Evolutionary conservation across 2,888 invertebrate species (phyloP), one percentile per base, ranked within the genome.

Genomic region (Pristionchus japonicus): DNA sequence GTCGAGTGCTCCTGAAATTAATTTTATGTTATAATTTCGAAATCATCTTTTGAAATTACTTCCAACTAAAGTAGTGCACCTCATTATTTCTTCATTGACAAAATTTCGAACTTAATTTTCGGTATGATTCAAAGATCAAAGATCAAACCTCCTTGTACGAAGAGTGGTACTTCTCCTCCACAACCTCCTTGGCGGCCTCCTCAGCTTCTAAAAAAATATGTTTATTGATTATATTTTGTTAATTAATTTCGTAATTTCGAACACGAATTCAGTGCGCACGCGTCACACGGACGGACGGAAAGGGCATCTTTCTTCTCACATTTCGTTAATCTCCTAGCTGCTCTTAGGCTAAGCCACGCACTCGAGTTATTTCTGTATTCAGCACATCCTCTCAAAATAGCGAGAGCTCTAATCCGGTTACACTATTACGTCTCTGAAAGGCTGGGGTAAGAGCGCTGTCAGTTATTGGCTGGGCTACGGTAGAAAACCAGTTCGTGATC

Each of bases 131-230:
- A 43, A 43, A 9, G 11, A 43, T 43, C 43, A 43, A 43, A 47
- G 23, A 17, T 31, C 3, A 52, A 20, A 89, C 91, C 89, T 92
- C 92, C 84, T 91, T 91, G 89, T 93, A 93, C 31, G 91, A 90
- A 88, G 93, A 90, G 84, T 93, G 92, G 89, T 93, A 93, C 87
- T 91, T 92, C 89, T 93, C 93, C 89, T 93, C 92, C 37, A 93
- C 92, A 37, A 91, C 89, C 80, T 93, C 93, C 87, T 91, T 91
- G 52, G 89, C 91, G 34, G 87, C 91, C 67, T 90, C 91, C 34
- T 88, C 90, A 23, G 88, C 80, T 23, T 77, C 83, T 52, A 64
- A 37, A 83, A 34, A 83, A 86, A 77, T 74, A 43, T 57, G 34
- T 57, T 37, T 27, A 74, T 40, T 40, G 1, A 23, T 17, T 17